Evolutionary conservation across 2,888 invertebrate species (phyloP), one percentile per base, ranked within the genome.

Genomic region (Cecidostiba fungosa): DNA sequence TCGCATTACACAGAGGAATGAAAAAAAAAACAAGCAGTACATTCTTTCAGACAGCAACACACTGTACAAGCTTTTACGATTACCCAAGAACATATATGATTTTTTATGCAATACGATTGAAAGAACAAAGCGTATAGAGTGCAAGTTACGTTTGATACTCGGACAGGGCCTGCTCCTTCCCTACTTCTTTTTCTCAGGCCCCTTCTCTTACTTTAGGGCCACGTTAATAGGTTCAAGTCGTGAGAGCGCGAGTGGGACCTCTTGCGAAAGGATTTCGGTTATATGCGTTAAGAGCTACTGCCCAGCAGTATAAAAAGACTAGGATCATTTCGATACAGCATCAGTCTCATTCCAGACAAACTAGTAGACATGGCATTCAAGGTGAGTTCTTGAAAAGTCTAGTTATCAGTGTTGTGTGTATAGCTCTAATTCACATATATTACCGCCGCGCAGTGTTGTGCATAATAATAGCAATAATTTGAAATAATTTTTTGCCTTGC

Each of bases 401-500:
- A 8, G 66, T 14, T 66, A 29, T n/a, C 14, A 14, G 14, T 66
- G 66, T 14, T 19, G n/a, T n/a, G 59, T 8, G 23, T 8, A n/a
- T 23, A 59, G 19, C 23, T 8, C 19, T 59, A 5, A 59, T 50
- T 16, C 4, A 50, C 16, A 10, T 50, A 50, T 50, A 50, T 16
- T 16, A 4, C 39, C 39, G 39, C 6, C 39, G 39, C 39, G 6
- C 39, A 39, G 39, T 8, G 10, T 47, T 47, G 12, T 47, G 3
- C 14, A 47, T 47, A 43, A 47, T 47, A 47, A 47, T 47, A 47
- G 2, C 47, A 62, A 8, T 66, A 23, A 23, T 14, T 66, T 29
- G 29, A 29, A 66, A 59, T 59, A 59, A 59, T n/a, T 23, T 8
- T 50, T 26, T 23, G 12, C 16, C 86, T 90, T 92, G 0, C 66